Conservation (phyloP, 2,888 invertebrate species). For the Melanotus villosus region DNA sequence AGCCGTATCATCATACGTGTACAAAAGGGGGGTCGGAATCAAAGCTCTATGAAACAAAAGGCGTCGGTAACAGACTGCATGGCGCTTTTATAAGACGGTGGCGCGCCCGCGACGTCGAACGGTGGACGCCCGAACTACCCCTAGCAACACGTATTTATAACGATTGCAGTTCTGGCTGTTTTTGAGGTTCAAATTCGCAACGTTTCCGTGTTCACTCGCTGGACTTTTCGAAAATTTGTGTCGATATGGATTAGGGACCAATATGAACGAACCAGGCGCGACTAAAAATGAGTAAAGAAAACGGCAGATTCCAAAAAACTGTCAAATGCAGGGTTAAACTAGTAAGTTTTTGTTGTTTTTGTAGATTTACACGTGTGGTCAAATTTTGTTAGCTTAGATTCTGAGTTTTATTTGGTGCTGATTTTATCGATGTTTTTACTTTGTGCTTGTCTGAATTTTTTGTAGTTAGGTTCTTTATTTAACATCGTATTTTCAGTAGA, state of each 20-base stretch:
- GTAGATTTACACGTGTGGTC: conserved; percentile 22
- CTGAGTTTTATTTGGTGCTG: background rate
- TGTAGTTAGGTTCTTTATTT: background rate
- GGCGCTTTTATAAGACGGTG: conserved; percentile 47
- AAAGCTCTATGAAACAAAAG: conserved; percentile 36
- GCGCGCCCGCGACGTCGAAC: conserved; percentile 53
- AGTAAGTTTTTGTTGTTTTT: conserved; percentile 52
- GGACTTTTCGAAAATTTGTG: conserved; percentile 11
- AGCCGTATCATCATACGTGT: conserved; percentile 30
- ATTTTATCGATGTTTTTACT: background rate
- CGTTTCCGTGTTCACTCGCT: background rate
- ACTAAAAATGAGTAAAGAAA: conserved; percentile 43
- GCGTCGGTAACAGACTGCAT: conserved; percentile 44
- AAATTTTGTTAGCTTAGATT: conserved; percentile 1
- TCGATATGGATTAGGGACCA: conserved; percentile 11
- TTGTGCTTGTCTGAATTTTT: background rate
- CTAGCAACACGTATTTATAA: conserved; percentile 52
- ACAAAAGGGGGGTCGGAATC: conserved; percentile 36
- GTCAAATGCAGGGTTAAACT: conserved; percentile 57
- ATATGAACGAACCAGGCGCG: conserved; percentile 5
- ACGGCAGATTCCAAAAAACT: conserved; percentile 52
- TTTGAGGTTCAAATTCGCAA: conserved; percentile 28
- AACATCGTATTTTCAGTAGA: background rate
- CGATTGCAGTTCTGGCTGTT: conserved; percentile 39
- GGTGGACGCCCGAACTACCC: conserved; percentile 39